Evolutionary conservation across 2,888 invertebrate species (phyloP).

Genomic region (Elysia crispata): DNA sequence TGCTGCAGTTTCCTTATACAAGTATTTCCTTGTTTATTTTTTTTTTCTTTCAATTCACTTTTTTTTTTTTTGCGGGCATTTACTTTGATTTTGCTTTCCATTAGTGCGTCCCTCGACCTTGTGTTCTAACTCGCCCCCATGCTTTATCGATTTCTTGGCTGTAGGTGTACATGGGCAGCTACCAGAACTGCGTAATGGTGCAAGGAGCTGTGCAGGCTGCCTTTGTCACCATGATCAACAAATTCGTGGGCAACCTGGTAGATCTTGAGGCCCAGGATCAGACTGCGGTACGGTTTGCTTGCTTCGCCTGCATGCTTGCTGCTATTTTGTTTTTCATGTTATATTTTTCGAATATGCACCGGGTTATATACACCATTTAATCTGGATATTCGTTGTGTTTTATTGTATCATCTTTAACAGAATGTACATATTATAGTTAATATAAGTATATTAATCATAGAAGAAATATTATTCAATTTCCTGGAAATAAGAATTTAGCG

Average conservation of each 20-base stretch:
- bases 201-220: slow-evolving; percentile 93
- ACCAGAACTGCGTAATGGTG: slow-evolving; percentile 62
- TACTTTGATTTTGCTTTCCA: background rate
- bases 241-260: slow-evolving; percentile 81
- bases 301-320: background rate
- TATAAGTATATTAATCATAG: too few species aligned
- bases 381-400: too few species aligned
- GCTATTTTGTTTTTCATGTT: background rate
- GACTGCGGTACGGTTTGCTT: background rate
- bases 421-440: too few species aligned
- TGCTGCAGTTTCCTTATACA: too few species aligned
- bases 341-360: background rate
- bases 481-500: too few species aligned
- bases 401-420: too few species aligned
- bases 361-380: too few species aligned
- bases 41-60: too few species aligned
- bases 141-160: slow-evolving; percentile 32
- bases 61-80: too few species aligned
- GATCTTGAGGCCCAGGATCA: slow-evolving; percentile 47
- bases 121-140: background rate
- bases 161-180: slow-evolving; percentile 76
- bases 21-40: too few species aligned
- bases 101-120: background rate
- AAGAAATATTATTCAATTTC: too few species aligned
- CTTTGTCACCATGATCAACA: slow-evolving; percentile 90